Evolutionary conservation across 1,140 invertebrate species (phyloP).

Genomic region (Steinernema feltiae): DNA sequence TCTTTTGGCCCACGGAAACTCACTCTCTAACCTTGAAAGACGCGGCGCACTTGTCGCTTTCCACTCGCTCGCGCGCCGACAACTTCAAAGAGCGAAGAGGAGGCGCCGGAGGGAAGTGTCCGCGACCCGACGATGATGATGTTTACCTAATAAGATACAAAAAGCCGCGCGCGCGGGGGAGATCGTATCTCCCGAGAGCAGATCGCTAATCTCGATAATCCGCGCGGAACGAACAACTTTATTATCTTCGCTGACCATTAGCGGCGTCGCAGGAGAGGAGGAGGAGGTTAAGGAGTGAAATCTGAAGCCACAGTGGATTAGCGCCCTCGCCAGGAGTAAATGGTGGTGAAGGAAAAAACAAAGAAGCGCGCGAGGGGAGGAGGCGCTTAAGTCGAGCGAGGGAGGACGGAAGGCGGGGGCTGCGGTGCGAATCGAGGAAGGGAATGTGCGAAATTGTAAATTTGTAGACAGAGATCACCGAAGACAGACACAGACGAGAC

Average conservation of each 20-base stretch:
- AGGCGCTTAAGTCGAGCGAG: too few species aligned
- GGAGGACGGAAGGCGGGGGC: too few species aligned
- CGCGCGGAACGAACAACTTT: not conserved
- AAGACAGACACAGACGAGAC: too few species aligned
- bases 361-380: not conserved
- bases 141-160: not conserved
- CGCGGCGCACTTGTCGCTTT: not conserved
- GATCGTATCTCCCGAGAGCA: not conserved
- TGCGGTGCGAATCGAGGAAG: too few species aligned
- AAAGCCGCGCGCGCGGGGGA: not conserved
- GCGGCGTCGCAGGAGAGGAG: not conserved
- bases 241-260: conserved; percentile 7
- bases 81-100: not conserved
- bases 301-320: not conserved
- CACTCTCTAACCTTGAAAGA: not conserved
- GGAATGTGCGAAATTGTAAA: too few species aligned
- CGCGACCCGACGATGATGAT: not conserved
- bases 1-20: not conserved
- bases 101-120: not conserved
- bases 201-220: conserved; percentile 8
- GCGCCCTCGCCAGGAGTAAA: not conserved
- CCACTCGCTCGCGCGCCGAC: too few species aligned
- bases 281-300: not conserved
- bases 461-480: too few species aligned
- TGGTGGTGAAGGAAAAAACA: not conserved